Conservation (phyloP, 2,797 vertebrate species). For the Taeniopygia guttata region DNA sequence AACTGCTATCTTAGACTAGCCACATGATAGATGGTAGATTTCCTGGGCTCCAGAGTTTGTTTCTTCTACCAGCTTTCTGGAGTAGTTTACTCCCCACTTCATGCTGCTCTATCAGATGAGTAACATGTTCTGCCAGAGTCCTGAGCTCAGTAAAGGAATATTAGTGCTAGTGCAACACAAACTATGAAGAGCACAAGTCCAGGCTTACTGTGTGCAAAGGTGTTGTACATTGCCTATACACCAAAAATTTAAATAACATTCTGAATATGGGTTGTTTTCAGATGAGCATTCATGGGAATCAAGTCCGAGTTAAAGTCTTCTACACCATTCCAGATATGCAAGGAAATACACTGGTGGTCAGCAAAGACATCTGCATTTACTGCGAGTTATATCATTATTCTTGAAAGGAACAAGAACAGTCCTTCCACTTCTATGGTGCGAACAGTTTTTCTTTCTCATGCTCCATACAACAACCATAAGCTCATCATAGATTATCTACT, state of each 20-base stretch:
- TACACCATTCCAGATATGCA: neutral
- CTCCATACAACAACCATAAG: neutral
- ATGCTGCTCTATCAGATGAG: neutral
- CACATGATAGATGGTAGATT: neutral
- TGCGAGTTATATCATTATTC: neutral
- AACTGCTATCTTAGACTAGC: neutral
- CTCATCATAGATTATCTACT: neutral
- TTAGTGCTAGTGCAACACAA: neutral
- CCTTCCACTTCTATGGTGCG: neutral
- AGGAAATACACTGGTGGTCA: neutral
- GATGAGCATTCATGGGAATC: neutral
- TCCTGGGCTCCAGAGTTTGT: neutral
- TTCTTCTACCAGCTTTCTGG: neutral
- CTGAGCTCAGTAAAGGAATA: neutral
- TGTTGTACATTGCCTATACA: fast-evolving
- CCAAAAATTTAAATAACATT: neutral
- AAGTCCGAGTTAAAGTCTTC: neutral
- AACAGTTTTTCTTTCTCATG: neutral
- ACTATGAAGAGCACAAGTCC: neutral
- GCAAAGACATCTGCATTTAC: neutral
- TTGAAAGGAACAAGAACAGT: neutral
- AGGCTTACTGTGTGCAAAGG: neutral
- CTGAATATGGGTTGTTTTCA: neutral
- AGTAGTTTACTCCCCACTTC: neutral
- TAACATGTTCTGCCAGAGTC: neutral